phyloP scores from a whole-genome alignment of 2,888 invertebrate species.

The Cosmia pyralina region DNA sequence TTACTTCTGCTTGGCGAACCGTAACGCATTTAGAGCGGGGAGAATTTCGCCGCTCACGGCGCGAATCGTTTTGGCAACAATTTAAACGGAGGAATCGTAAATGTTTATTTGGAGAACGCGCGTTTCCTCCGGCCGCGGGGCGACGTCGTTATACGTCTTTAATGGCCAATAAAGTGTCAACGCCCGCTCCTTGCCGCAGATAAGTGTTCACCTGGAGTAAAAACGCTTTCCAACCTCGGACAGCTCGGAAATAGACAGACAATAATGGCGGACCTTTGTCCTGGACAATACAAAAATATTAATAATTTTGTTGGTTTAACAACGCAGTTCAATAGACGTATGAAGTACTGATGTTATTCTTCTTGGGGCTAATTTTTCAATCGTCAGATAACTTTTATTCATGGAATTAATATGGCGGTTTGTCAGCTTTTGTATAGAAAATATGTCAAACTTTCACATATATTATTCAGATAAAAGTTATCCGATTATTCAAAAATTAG shows the following conservation, averaged over 20 bases:
- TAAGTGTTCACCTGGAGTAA: conserved; percentile 83
- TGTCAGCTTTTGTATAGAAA: too few species aligned
- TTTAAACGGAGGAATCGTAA: conserved; percentile 87
- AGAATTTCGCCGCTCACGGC: conserved; percentile 79
- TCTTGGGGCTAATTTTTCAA: conserved; percentile 11
- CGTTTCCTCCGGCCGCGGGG: conserved; percentile 81
- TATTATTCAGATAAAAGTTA: too few species aligned
- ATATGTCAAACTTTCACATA: too few species aligned
- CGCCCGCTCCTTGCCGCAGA: conserved; percentile 79
- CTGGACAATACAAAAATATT: conserved; percentile 35
- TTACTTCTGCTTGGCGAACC: conserved; percentile 86
- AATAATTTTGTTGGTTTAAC: conserved; percentile 29
- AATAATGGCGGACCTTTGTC: conserved; percentile 47
- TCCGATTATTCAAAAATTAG: too few species aligned
- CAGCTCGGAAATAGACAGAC: conserved; percentile 39
- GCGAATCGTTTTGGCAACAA: conserved; percentile 87
- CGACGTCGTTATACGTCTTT: conserved; percentile 86
- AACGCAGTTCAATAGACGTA: conserved; percentile 17
- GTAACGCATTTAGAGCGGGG: conserved; percentile 84
- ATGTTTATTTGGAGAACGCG: conserved; percentile 86
- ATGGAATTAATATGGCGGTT: too few species aligned
- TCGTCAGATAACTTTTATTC: too few species aligned
- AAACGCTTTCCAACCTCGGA: conserved; percentile 58
- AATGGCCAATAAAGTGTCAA: conserved; percentile 88
- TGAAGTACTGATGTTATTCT: conserved; percentile 29